phyloP scores from a whole-genome alignment of 2,113 vertebrate species.

The Xenopus laevis region DNA sequence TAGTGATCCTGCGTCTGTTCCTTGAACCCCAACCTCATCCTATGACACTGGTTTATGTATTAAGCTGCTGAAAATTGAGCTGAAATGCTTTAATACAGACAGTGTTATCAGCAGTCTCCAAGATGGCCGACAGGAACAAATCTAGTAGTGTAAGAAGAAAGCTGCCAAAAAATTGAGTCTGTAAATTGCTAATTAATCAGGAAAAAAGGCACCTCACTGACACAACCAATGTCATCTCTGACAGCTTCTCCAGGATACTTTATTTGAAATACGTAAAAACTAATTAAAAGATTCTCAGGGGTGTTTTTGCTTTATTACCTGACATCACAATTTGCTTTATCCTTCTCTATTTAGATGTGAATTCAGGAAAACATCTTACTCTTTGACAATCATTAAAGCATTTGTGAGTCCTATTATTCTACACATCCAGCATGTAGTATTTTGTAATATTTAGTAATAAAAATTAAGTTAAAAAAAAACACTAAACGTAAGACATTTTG shows the following conservation, averaged over 20 bases:
- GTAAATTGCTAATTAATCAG: constrained; percentile 71
- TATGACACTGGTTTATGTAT: too few species aligned
- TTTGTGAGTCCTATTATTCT: too few species aligned
- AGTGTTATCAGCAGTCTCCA: too few species aligned
- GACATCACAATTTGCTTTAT: constrained; percentile 38
- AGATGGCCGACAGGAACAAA: constrained; percentile 41
- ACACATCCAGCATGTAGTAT: too few species aligned
- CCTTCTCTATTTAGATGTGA: not conserved
- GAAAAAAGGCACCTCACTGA: constrained; percentile 57
- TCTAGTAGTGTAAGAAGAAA: constrained; percentile 57
- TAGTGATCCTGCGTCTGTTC: too few species aligned
- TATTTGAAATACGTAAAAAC: constrained; percentile 59
- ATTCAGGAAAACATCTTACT: not conserved
- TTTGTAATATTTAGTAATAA: too few species aligned
- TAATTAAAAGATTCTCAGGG: constrained; percentile 49
- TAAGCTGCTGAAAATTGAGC: too few species aligned
- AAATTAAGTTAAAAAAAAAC: too few species aligned
- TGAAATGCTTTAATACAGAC: too few species aligned
- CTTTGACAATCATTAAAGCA: too few species aligned
- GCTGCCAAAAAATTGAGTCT: constrained; percentile 69
- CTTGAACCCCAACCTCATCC: too few species aligned
- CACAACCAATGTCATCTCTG: constrained; percentile 47
- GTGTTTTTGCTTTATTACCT: constrained; percentile 47
- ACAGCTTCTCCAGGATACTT: constrained; percentile 50
- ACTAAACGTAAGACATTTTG: too few species aligned